phyloP scores from a whole-genome alignment of 2,888 invertebrate genomes.

The Phaonia tiefii region DNA sequence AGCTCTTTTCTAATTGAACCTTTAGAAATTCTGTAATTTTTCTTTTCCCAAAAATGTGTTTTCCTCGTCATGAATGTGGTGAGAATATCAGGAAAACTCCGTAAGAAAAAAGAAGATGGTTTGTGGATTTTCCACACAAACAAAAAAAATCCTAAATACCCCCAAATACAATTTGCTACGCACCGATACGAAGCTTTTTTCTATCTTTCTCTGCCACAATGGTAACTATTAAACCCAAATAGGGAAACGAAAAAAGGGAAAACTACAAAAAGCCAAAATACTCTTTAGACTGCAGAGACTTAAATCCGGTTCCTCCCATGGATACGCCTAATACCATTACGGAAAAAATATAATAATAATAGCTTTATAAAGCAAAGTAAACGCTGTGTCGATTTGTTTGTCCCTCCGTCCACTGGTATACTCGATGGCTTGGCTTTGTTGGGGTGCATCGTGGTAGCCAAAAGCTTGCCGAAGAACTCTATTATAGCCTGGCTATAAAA shows the following conservation, averaged over 20 bases:
- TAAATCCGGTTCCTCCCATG: constrained; percentile 17
- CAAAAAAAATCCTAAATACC: constrained; percentile 10
- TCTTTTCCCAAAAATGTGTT: constrained; percentile 14
- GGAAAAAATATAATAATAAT: constrained; percentile 21
- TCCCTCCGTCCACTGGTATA: neutral
- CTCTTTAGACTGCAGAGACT: constrained; percentile 25
- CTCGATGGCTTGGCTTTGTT: neutral
- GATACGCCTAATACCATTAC: neutral
- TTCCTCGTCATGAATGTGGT: constrained; percentile 15
- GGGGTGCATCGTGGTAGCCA: neutral
- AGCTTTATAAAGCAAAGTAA: neutral
- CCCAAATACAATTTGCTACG: constrained; percentile 56
- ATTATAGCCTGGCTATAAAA: constrained; percentile 24
- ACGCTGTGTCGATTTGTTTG: constrained; percentile 5
- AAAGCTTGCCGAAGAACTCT: constrained; percentile 14
- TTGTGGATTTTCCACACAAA: constrained; percentile 19
- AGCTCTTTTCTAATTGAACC: constrained; percentile 62
- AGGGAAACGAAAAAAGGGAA: neutral
- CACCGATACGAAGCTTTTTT: constrained; percentile 40
- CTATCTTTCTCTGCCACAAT: neutral
- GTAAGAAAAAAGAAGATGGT: constrained; percentile 9
- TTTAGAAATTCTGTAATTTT: constrained; percentile 4
- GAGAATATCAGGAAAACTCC: constrained; percentile 3
- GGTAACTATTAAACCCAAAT: neutral
- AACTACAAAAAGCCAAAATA: constrained; percentile 15